Evolutionary conservation across 2,797 vertebrate genomes (phyloP).

Genomic region (Acanthornis magna): DNA sequence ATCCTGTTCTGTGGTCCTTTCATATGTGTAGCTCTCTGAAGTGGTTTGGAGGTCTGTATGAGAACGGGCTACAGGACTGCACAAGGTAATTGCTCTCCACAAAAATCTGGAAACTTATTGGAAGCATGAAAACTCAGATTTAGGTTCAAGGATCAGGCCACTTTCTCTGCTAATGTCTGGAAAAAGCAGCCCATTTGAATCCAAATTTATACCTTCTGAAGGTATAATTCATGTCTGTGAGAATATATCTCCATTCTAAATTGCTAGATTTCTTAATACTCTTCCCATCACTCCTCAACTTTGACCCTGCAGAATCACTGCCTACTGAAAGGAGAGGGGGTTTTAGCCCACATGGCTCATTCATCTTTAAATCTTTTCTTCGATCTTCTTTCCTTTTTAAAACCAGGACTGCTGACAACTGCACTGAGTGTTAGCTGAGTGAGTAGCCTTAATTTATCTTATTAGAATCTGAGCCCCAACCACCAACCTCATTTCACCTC

Average conservation of each 20-base stretch:
- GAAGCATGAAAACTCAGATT: background rate
- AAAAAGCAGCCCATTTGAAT: background rate
- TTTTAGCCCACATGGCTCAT: slow-evolving; percentile 59
- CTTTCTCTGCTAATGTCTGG: background rate
- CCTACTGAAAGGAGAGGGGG: slow-evolving; percentile 45
- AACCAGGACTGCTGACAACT: slow-evolving; percentile 63
- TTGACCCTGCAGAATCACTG: slow-evolving; percentile 54
- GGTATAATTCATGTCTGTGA: slow-evolving; percentile 59
- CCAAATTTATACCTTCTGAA: slow-evolving; percentile 32
- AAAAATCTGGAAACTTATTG: background rate
- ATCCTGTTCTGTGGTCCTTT: background rate
- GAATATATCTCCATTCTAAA: slow-evolving; percentile 66
- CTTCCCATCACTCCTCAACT: slow-evolving; percentile 59
- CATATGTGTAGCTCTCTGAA: background rate
- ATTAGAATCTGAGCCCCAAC: slow-evolving; percentile 36
- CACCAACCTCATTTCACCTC: slow-evolving; percentile 42
- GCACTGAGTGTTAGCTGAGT: slow-evolving; percentile 16
- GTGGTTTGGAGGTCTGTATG: background rate
- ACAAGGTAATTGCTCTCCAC: background rate
- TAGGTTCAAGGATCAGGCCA: background rate
- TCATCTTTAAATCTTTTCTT: slow-evolving; percentile 65
- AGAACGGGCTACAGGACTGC: background rate
- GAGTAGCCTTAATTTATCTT: slow-evolving; percentile 58
- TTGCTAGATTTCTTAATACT: slow-evolving; percentile 72
- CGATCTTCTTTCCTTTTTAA: slow-evolving; percentile 23